These are phyloP conservation scores for Hypsibius dujardini DNA, from an alignment of 1,140 invertebrate species.

Conservation along the genomic window DNA sequence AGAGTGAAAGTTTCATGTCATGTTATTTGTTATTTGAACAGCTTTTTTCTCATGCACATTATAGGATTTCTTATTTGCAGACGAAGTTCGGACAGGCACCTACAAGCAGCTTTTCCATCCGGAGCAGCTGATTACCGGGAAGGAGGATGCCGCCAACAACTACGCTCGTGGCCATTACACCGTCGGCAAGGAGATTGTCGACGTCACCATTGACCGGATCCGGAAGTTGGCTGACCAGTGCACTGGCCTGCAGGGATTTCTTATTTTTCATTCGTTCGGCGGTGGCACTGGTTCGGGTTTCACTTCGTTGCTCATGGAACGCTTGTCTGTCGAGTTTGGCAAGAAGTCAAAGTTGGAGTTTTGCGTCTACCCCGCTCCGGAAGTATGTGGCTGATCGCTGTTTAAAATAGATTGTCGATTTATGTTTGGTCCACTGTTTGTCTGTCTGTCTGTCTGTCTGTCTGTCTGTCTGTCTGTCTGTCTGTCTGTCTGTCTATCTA, in stretches of 20 bases:
- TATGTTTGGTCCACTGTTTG: background rate
- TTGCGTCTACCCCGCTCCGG: slow-evolving; percentile 65
- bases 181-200: slow-evolving; percentile 34
- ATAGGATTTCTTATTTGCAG: too few species aligned
- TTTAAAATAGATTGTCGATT: background rate
- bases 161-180: slow-evolving; percentile 37
- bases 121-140: slow-evolving; percentile 33
- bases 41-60: too few species aligned
- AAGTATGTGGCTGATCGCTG: slow-evolving; percentile 38
- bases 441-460: too few species aligned
- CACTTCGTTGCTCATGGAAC: slow-evolving; percentile 37
- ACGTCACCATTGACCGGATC: slow-evolving; percentile 23
- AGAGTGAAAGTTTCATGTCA: too few species aligned
- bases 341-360: slow-evolving; percentile 50
- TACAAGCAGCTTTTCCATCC: slow-evolving; percentile 33
- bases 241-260: slow-evolving; percentile 35
- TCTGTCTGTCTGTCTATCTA: too few species aligned
- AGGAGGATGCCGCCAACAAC: slow-evolving; percentile 35
- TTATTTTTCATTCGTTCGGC: slow-evolving; percentile 36
- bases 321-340: slow-evolving; percentile 35
- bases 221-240: slow-evolving; percentile 29
- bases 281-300: slow-evolving; percentile 29
- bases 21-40: too few species aligned
- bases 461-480: too few species aligned
- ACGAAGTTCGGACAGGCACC: slow-evolving; percentile 27